A percentile compares a stretch with the other conserved stretches of the same genome.
phyloP scores from a whole-genome alignment of 1,140 invertebrate species.

The Zaprionus ornatus region DNA sequence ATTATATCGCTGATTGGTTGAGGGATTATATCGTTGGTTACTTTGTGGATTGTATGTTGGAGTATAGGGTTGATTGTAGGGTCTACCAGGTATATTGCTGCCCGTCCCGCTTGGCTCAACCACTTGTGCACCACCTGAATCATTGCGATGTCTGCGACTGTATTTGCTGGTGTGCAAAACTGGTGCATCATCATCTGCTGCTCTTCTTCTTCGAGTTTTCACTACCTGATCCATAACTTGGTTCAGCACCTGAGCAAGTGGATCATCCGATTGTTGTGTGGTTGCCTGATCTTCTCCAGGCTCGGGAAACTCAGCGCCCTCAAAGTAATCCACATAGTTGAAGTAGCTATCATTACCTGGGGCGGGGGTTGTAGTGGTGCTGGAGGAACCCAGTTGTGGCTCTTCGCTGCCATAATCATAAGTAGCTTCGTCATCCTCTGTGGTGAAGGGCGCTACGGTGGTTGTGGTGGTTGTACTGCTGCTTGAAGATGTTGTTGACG shows the following conservation, averaged over 20 bases:
- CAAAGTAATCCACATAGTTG: constrained; percentile 72
- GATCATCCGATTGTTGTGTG: constrained; percentile 54
- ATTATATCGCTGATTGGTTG: background rate
- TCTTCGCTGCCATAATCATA: constrained; percentile 60
- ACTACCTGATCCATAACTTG: constrained; percentile 46
- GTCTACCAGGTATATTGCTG: constrained; percentile 1
- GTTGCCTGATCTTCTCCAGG: constrained; percentile 21
- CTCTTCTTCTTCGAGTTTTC: constrained; percentile 23
- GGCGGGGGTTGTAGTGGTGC: constrained; percentile 60
- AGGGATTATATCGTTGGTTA: background rate
- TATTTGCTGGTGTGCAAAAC: constrained; percentile 52
- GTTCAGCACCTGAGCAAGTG: constrained; percentile 48
- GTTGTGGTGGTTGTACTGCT: constrained; percentile 33
- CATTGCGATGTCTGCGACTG: constrained; percentile 59
- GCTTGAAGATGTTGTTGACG: constrained; percentile 2
- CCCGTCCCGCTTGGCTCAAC: constrained; percentile 9
- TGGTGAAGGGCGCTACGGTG: constrained; percentile 27
- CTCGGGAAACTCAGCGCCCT: constrained; percentile 44
- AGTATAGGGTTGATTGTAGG: background rate
- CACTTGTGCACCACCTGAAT: background rate
- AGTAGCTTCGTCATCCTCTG: constrained; percentile 24
- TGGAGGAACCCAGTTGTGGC: constrained; percentile 41
- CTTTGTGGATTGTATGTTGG: background rate
- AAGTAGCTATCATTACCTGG: constrained; percentile 65
- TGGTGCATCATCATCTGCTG: constrained; percentile 20